phyloP scores from a whole-genome alignment of 2,888 invertebrate species.

The Pemphredon lugubris region DNA sequence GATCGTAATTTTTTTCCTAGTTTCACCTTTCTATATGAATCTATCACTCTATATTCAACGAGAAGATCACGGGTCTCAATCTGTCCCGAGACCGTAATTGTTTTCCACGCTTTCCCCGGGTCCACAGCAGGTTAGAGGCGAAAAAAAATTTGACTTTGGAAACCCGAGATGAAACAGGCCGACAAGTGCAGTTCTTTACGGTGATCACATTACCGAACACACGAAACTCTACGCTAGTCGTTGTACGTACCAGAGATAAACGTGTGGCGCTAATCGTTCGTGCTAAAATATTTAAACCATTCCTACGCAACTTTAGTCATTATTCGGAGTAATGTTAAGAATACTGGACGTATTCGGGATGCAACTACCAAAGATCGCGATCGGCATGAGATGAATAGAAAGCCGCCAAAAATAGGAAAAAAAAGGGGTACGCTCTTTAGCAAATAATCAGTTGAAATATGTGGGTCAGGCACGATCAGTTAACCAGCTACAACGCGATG shows the following conservation, averaged over 20 bases:
- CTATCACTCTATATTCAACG: too few relatives aligned
- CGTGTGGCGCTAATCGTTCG: not conserved
- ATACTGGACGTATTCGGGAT: too few relatives aligned
- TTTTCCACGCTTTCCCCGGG: constrained; percentile 8
- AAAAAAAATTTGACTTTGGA: constrained; percentile 43
- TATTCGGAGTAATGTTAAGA: too few relatives aligned
- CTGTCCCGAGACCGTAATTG: not conserved
- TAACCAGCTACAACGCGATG: constrained; percentile 41
- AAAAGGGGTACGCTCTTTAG: not conserved
- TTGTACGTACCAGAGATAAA: not conserved
- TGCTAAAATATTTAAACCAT: too few relatives aligned
- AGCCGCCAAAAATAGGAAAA: not conserved
- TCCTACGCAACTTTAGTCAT: too few relatives aligned
- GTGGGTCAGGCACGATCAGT: constrained; percentile 53
- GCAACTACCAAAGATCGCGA: too few relatives aligned
- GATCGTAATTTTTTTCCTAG: too few relatives aligned
- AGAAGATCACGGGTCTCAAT: not conserved
- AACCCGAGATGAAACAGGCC: constrained; percentile 51
- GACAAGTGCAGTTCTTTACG: constrained; percentile 52
- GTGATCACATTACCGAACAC: constrained; percentile 35
- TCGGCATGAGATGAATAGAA: too few relatives aligned
- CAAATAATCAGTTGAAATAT: constrained; percentile 49
- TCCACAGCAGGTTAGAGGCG: constrained; percentile 56
- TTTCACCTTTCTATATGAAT: too few relatives aligned
- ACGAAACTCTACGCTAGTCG: constrained; percentile 14